phyloP scores from a whole-genome alignment of 2,113 vertebrate species.

The Brachyhypopomus gauderio region DNA sequence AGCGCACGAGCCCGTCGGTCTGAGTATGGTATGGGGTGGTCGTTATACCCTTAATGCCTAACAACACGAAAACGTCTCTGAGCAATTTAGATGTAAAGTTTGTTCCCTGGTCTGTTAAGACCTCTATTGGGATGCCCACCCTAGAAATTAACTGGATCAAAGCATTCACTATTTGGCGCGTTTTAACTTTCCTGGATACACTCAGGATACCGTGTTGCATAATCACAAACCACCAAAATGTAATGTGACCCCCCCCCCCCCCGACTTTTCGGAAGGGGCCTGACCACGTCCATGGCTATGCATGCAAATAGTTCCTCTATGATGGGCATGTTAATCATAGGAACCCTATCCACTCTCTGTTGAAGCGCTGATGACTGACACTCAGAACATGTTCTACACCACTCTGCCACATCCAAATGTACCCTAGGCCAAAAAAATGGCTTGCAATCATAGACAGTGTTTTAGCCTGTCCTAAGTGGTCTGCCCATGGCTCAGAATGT shows the following conservation, averaged over 20 bases:
- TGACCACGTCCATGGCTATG: no score
- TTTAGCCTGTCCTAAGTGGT: no score
- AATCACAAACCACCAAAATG: constrained; percentile 10
- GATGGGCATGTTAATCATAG: no score
- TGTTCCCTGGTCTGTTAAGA: no score
- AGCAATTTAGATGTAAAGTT: constrained; percentile 14
- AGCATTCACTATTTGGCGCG: constrained; percentile 3
- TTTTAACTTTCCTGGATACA: neutral
- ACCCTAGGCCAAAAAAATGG: no score
- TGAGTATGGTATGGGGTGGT: constrained; percentile 10
- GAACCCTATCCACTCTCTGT: constrained; percentile 19
- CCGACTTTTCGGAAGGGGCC: neutral
- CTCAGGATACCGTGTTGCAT: neutral
- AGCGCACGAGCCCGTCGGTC: neutral
- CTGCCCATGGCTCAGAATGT: no score
- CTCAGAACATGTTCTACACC: constrained; percentile 27
- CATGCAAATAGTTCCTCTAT: no score
- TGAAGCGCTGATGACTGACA: neutral
- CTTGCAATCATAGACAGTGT: no score
- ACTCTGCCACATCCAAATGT: neutral
- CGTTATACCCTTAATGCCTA: neutral
- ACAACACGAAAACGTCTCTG: neutral
- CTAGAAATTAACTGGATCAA: constrained; percentile 21
- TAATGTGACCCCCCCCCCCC: neutral
- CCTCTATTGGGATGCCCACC: constrained; percentile 22